Conservation (phyloP, 2,113 vertebrate genomes). For the Callospermophilus lateralis region DNA sequence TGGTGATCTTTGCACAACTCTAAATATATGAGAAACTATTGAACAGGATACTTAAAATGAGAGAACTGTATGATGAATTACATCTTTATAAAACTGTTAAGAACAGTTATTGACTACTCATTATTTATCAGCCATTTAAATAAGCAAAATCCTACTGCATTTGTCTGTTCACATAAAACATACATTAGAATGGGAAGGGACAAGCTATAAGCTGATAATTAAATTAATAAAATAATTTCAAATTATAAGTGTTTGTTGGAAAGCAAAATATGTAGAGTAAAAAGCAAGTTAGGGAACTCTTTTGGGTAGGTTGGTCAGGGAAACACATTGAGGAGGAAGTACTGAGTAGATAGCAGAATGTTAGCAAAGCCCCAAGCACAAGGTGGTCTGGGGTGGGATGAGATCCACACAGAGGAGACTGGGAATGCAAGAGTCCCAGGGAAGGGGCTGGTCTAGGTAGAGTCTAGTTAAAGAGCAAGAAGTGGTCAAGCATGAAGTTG, state of each 20-base stretch:
- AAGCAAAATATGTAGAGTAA: neutral
- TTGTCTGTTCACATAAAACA: neutral
- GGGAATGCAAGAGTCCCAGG: neutral
- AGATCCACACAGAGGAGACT: neutral
- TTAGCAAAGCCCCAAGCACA: neutral
- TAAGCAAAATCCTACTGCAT: neutral
- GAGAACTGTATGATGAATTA: neutral
- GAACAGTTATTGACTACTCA: neutral
- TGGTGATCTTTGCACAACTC: neutral
- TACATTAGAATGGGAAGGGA: neutral
- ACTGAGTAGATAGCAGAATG: neutral
- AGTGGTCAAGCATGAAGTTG: neutral
- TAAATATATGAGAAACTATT: neutral
- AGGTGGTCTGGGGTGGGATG: too few relatives aligned
- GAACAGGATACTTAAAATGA: neutral
- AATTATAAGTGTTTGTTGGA: neutral
- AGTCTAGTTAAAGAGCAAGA: neutral
- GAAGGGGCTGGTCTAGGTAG: neutral
- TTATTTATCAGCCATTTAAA: neutral
- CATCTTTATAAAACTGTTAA: neutral
- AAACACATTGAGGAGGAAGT: neutral
- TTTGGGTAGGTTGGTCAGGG: neutral
- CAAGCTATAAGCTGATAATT: neutral
- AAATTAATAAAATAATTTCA: conserved; percentile 7
- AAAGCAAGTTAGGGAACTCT: neutral